Base-by-base conservation (phyloP, 2,888 invertebrate species). In the Napeogenes sylphis region DNA sequence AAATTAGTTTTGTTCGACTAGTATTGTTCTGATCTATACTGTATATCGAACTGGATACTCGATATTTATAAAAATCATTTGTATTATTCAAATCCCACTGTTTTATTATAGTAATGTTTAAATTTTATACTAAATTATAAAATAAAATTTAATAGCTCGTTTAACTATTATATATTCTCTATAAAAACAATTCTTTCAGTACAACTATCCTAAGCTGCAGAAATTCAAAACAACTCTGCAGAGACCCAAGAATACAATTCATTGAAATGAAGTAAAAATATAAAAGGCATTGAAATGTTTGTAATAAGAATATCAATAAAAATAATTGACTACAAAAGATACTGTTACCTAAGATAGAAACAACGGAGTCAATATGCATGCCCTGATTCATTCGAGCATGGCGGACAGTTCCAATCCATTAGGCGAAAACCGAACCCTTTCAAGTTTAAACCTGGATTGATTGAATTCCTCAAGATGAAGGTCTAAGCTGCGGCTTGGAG, bases 1-100 rank as follows among this genome's bases (percentile, higher is more conserved):
- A 66, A 72, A 70, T 68, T 68, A 67, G 65, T 68, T 73, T 66
- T 53, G 67, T 71, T 67, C 61, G 64, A 66, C 68, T 51, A 30
- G 51, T 51, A 51, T 51, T 51, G 51, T 51, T 51, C 51, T 51
- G 30, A 8, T 51, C 47, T 47, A 14, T 12, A 51, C 51, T 12
- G 10, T 10, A 8, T 51, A 30, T 30, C 21, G 12, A 21, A 6
- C 51, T 30, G 30, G 51, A 51, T 21, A 30, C 30, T 30, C 6
- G 4, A 51, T 30, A 51, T 12, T 6, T 47, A n/a, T 6, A 47
- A 47, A 14, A 47, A 47, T 14, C n/a, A 47, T 38, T 38, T 38
- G 38, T 38, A 38, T 38, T 38, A 38, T 38, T 38, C 8, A 38
- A 38, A 4, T 38, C 38, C 38, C 4, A 38, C 38, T 38, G 8